Evolutionary conservation across 1,140 invertebrate species (phyloP).

Genomic region (Bursaphelenchus mucronatus): DNA sequence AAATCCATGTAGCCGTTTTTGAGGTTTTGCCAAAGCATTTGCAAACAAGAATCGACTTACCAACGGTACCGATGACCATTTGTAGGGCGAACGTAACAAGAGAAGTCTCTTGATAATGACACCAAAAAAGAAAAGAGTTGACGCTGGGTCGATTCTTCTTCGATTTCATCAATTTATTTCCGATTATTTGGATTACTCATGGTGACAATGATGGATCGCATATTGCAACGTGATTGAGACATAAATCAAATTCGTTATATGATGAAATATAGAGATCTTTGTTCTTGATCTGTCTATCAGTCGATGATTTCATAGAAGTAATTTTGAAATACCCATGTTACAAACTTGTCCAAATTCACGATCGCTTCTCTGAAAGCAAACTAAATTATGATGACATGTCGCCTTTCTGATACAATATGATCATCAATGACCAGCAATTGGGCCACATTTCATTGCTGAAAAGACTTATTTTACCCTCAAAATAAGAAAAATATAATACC

Average conservation of each 20-base stretch:
- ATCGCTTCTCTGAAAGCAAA: background rate
- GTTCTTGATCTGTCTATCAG: background rate
- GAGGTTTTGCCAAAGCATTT: too few species aligned
- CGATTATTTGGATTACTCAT: background rate
- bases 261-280: background rate
- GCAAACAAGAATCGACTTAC: too few species aligned
- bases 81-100: too few species aligned
- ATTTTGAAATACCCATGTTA: background rate
- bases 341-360: background rate
- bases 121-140: too few species aligned
- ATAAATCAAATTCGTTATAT: background rate
- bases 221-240: slow-evolving; percentile 1
- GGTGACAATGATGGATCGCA: background rate
- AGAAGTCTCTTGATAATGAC: too few species aligned
- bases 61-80: too few species aligned
- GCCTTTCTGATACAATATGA: background rate
- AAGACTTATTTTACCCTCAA: too few species aligned
- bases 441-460: too few species aligned
- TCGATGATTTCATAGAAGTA: background rate
- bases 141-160: too few species aligned
- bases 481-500: too few species aligned
- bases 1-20: too few species aligned
- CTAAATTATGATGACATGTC: background rate
- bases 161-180: background rate
- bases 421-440: too few species aligned